Conservation (phyloP, 2,113 vertebrate species). For the Tylochromis polylepis region DNA sequence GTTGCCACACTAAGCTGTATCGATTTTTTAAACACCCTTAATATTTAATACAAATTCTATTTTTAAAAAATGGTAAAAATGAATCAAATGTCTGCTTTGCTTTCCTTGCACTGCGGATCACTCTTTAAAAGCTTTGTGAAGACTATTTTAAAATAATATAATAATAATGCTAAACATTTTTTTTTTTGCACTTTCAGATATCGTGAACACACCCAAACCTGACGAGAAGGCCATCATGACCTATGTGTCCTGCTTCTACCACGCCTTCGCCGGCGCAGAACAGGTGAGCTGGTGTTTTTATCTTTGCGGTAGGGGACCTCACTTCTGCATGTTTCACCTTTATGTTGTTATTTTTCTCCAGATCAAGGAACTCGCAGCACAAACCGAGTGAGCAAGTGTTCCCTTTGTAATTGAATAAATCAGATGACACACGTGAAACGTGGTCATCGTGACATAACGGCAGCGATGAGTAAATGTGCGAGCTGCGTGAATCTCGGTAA, state of each 20-base stretch:
- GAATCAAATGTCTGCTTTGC: rapidly evolving
- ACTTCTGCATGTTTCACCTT: not conserved
- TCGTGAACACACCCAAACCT: constrained; percentile 88
- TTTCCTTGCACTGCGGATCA: rapidly evolving
- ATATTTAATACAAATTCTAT: not conserved
- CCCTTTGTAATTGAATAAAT: not conserved
- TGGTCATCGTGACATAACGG: rapidly evolving
- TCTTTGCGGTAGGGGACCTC: rapidly evolving
- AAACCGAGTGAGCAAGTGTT: not conserved
- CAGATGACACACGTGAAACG: not conserved
- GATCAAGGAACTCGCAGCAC: rapidly evolving
- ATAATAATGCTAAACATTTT: not conserved
- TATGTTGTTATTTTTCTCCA: not conserved
- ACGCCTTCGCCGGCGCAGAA: constrained; percentile 89
- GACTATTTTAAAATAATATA: not conserved
- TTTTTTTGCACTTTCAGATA: constrained; percentile 66
- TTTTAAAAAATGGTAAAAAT: not conserved
- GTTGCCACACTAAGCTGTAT: not conserved
- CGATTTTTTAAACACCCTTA: not conserved
- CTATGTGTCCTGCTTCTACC: constrained; percentile 91
- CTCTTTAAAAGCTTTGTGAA: not conserved
- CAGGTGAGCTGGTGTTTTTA: constrained; percentile 70
- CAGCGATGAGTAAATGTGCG: not conserved
- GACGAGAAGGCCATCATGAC: constrained; percentile 94
- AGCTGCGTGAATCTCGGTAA: not conserved